Percentiles rank a stretch among this genome's conserved stretches.
phyloP scores from a whole-genome alignment of 1,140 invertebrate species.

The Dysdera silvatica region DNA sequence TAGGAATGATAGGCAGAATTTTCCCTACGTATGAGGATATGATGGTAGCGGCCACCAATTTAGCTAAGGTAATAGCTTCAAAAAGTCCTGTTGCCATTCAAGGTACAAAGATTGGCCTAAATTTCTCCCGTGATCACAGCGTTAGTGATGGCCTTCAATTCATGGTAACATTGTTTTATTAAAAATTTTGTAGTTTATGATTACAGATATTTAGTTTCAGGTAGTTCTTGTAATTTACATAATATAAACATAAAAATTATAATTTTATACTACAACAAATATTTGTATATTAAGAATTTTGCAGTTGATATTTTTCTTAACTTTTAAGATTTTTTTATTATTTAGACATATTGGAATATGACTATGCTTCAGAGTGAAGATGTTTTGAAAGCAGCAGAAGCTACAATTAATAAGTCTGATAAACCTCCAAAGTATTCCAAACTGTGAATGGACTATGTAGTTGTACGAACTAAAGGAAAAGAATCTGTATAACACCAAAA shows the following conservation, averaged over 20 bases:
- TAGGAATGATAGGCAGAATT: constrained; percentile 67
- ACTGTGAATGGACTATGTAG: no score
- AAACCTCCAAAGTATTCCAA: constrained; percentile 34
- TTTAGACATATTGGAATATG: constrained; percentile 65
- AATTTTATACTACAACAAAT: no score
- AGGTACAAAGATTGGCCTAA: constrained; percentile 69
- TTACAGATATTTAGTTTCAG: no score
- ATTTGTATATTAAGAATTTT: neutral
- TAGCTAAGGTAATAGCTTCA: constrained; percentile 70
- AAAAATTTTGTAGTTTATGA: no score
- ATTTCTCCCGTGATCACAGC: constrained; percentile 79
- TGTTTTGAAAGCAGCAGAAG: constrained; percentile 67
- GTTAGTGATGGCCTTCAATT: constrained; percentile 77
- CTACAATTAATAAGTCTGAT: constrained; percentile 58
- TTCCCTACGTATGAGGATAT: constrained; percentile 63
- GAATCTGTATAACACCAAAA: no score
- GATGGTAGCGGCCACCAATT: constrained; percentile 58
- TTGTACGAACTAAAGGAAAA: no score
- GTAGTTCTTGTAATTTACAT: no score
- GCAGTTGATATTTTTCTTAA: neutral
- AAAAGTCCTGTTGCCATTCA: constrained; percentile 94
- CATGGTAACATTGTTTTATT: constrained; percentile 47
- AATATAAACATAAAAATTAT: no score
- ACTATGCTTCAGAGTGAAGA: constrained; percentile 85
- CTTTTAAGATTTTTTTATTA: constrained; percentile 1